Conservation (phyloP, 1,140 invertebrate species). For the Caenorhabditis inopinata region DNA sequence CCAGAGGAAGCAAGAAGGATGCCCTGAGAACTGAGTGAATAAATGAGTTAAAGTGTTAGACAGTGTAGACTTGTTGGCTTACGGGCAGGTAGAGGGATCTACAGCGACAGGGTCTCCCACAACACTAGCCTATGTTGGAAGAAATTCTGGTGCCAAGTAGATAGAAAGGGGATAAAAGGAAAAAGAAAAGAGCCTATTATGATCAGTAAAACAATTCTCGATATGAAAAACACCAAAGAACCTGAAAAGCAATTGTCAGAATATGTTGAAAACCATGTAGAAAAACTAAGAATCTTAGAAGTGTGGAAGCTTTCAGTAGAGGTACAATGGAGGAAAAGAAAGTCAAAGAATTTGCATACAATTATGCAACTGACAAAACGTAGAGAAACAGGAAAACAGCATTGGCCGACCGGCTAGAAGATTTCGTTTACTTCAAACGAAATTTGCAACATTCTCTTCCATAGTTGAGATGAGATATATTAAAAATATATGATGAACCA, state of each 20-base stretch:
- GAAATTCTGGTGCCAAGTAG: neutral
- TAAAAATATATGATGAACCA: slow-evolving; percentile 31
- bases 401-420: slow-evolving; percentile 12
- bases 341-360: neutral
- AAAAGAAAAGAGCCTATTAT: neutral
- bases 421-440: neutral
- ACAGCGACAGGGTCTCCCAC: no score
- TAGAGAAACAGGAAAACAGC: no score
- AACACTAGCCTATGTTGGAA: no score
- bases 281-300: neutral
- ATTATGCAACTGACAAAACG: neutral
- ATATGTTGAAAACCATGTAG: slow-evolving; percentile 15
- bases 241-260: slow-evolving; percentile 2
- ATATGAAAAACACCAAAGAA: neutral
- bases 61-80: no score
- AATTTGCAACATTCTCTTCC: neutral
- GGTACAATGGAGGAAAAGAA: neutral
- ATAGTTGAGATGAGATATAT: slow-evolving; percentile 20
- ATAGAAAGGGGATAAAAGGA: neutral
- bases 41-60: no score
- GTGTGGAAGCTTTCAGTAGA: slow-evolving; percentile 7
- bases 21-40: no score
- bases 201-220: neutral
- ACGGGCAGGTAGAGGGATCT: no score
- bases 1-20: no score